Evolutionary conservation across 2,888 invertebrate genomes (phyloP).

Genomic region (Amiota communis): DNA sequence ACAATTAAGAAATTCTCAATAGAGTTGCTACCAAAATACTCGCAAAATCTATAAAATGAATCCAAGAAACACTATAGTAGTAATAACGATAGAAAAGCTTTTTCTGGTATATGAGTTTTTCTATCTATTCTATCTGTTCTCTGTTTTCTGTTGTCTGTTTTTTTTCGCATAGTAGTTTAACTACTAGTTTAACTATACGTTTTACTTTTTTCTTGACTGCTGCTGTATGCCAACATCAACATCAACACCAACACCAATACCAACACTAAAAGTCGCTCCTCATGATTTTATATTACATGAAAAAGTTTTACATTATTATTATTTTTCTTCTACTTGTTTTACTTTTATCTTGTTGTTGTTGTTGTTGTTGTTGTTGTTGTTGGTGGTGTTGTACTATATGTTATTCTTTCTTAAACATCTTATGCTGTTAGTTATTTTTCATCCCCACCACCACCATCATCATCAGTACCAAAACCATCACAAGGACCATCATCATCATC

Average conservation of each 20-base stretch:
- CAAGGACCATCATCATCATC: not conserved
- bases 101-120: too few relatives aligned
- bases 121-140: conserved; percentile 19
- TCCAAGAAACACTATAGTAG: too few relatives aligned
- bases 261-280: too few relatives aligned
- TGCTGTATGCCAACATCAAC: too few relatives aligned
- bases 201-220: too few relatives aligned
- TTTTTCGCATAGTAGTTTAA: too few relatives aligned
- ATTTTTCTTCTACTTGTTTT: conserved; percentile 20
- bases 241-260: too few relatives aligned
- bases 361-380: too few relatives aligned
- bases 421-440: too few relatives aligned
- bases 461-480: not conserved
- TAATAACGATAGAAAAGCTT: too few relatives aligned
- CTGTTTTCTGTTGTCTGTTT: conserved; percentile 25
- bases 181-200: not conserved
- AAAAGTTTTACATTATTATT: conserved; percentile 43
- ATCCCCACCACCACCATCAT: too few relatives aligned
- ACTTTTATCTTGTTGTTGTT: conserved; percentile 15
- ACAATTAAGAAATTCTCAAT: not conserved
- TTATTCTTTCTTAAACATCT: not conserved
- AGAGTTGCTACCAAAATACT: not conserved
- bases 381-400: conserved; percentile 21
- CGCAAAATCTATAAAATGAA: conserved; percentile 9
- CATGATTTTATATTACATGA: conserved; percentile 29